Base-by-base conservation (phyloP, 2,888 invertebrate species). In the Limnephilus rhombicus region DNA sequence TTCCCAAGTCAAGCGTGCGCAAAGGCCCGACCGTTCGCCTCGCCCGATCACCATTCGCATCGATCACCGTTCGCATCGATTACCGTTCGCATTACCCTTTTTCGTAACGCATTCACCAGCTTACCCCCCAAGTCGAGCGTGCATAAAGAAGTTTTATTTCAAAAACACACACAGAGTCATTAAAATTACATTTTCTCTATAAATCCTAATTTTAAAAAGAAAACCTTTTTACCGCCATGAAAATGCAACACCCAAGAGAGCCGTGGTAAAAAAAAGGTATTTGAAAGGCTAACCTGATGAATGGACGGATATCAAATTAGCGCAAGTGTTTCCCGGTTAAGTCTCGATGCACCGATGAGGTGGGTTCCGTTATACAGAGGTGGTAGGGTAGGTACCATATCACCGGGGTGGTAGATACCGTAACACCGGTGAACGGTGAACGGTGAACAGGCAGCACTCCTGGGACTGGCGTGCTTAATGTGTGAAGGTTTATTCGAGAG, bases 291-390 rank as follows among this genome's bases (percentile, higher is more conserved):
- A 34, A 31, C 83, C 83, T 83, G 83, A 83, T 82, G 83, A 24
- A 83, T 83, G 41, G 24, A 37, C 83, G 34, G 83, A 11, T 34
- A 37, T 83, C 37, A 34, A 83, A 83, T 83, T 83, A 83, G 37
- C 83, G 24, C 18, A 34, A 83, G 41, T 83, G 83, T 34, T 34
- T 11, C 12, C 83, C 83, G 13, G 83, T 83, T 37, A 83, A 34
- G 24, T 24, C 18, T 83, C 83, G 34, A 83, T 83, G 83, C 83
- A 83, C 18, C 83, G 34, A 18, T 37, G 37, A 12, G 83, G 37
- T 31, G 2, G 68, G 18, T 53, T 5, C 53, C 53, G 18, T 49
- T 12, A 49, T 12, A 37, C 37, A 3, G 37, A 37, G 37, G 37
- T 37, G 18, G 53, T 53, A 31, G 31, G 53, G 18, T 53, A 53